These are phyloP conservation scores for Otolemur crassicaudatus DNA, from an alignment of 2,797 vertebrate genomes.

Conservation along the genomic window DNA sequence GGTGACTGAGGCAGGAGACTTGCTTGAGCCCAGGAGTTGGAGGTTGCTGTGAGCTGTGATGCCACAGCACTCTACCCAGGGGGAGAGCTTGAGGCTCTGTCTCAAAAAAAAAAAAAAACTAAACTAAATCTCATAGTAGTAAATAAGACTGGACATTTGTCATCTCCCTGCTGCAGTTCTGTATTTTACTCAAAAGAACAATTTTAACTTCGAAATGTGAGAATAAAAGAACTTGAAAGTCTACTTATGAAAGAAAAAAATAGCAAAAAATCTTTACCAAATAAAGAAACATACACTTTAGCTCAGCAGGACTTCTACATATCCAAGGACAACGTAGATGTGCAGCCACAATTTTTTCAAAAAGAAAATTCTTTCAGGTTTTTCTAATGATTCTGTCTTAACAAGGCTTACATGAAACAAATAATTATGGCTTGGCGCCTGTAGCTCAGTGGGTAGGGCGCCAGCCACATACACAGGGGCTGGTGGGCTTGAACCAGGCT, in stretches of 20 bases:
- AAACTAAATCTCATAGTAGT: too few species aligned
- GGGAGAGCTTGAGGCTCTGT: too few species aligned
- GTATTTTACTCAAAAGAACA: constrained; percentile 54
- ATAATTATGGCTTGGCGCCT: not conserved
- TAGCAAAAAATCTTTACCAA: constrained; percentile 50
- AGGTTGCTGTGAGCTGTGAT: too few species aligned
- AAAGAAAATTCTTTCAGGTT: not conserved
- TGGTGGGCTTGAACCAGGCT: too few species aligned
- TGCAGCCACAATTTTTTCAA: not conserved
- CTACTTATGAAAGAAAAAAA: constrained; percentile 43
- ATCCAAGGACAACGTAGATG: constrained; percentile 11
- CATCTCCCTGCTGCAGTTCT: not conserved
- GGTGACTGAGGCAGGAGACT: too few species aligned
- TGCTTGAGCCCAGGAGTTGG: too few species aligned
- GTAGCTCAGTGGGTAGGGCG: too few species aligned
- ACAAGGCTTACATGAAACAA: constrained; percentile 38
- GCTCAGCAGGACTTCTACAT: not conserved
- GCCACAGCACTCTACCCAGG: too few species aligned
- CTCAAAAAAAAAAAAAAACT: too few species aligned
- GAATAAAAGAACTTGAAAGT: constrained; percentile 41
- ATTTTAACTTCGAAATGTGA: constrained; percentile 35
- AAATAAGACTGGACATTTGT: not conserved
- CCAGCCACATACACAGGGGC: too few species aligned
- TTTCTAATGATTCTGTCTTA: constrained; percentile 24
- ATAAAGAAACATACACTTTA: constrained; percentile 45